phyloP scores from a whole-genome alignment of 2,113 vertebrate genomes.

The Diglossa brunneiventris region DNA sequence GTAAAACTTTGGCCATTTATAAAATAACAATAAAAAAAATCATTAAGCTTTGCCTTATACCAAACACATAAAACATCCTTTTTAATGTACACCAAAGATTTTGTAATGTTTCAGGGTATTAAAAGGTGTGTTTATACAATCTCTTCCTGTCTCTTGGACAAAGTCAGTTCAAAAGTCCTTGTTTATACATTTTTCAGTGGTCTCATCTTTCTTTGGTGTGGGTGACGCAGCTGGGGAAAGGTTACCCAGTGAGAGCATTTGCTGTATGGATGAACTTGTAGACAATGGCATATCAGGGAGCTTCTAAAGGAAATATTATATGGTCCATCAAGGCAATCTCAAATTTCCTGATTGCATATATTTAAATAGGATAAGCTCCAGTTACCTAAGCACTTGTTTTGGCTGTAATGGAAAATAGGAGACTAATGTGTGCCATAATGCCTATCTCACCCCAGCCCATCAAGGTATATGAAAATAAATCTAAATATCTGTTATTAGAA shows the following conservation, averaged over 20 bases:
- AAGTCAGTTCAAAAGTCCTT: slow-evolving; percentile 42
- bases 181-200: slow-evolving; percentile 44
- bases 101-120: background rate
- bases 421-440: slow-evolving; percentile 61
- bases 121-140: background rate
- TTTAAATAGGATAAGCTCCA: slow-evolving; percentile 75
- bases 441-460: slow-evolving; percentile 22
- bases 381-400: slow-evolving; percentile 68
- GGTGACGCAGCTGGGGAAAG: slow-evolving; percentile 54
- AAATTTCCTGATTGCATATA: slow-evolving; percentile 80
- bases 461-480: slow-evolving; percentile 68
- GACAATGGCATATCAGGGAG: slow-evolving; percentile 67
- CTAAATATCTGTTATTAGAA: slow-evolving; percentile 51
- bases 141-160: slow-evolving; percentile 11
- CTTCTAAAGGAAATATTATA: slow-evolving; percentile 81
- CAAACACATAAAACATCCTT: background rate
- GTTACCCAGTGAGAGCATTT: slow-evolving; percentile 66
- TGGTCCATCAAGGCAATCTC: slow-evolving; percentile 75
- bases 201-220: slow-evolving; percentile 71
- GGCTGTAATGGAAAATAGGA: slow-evolving; percentile 71
- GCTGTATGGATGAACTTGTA: slow-evolving; percentile 74
- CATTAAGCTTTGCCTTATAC: background rate
- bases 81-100: background rate
- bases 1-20: background rate
- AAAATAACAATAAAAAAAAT: background rate